Evolutionary conservation across 37 sponge, comb jelly and placozoan species (phyloP).

Genomic region (Hormiphora californensis): DNA sequence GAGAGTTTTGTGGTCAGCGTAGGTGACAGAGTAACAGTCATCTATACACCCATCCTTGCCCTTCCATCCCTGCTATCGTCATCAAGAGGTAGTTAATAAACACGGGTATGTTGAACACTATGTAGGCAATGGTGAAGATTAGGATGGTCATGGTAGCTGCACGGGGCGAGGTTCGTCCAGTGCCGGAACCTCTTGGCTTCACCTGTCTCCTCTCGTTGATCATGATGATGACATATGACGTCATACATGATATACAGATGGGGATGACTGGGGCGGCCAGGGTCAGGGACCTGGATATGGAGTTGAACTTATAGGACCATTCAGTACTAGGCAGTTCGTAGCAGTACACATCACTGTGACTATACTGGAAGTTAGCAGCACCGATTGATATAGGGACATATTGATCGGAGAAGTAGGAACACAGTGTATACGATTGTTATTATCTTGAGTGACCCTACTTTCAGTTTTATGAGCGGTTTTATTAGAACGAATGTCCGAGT

Average conservation of each 20-base stretch:
- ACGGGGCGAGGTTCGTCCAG: not conserved
- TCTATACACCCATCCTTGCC: constrained; percentile 32
- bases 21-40: constrained; percentile 33
- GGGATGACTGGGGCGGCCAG: constrained; percentile 47
- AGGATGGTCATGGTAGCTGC: constrained; percentile 41
- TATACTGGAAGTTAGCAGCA: constrained; percentile 34
- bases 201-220: constrained; percentile 22
- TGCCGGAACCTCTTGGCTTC: not conserved
- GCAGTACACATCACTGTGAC: constrained; percentile 48
- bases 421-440: not conserved
- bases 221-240: constrained; percentile 18
- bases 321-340: constrained; percentile 43
- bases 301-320: constrained; percentile 52
- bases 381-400: not conserved
- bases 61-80: constrained; percentile 51
- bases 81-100: constrained; percentile 46
- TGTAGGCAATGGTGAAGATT: constrained; percentile 35
- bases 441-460: not conserved
- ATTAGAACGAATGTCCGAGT: constrained; percentile 36
- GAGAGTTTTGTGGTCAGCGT: not conserved
- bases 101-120: constrained; percentile 41
- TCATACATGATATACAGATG: constrained; percentile 34
- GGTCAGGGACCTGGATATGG: constrained; percentile 45
- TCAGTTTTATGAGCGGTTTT: constrained; percentile 30
- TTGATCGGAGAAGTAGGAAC: not conserved